Evolutionary conservation across 2,888 invertebrate species (phyloP).

Genomic region (Leucoma salicis): DNA sequence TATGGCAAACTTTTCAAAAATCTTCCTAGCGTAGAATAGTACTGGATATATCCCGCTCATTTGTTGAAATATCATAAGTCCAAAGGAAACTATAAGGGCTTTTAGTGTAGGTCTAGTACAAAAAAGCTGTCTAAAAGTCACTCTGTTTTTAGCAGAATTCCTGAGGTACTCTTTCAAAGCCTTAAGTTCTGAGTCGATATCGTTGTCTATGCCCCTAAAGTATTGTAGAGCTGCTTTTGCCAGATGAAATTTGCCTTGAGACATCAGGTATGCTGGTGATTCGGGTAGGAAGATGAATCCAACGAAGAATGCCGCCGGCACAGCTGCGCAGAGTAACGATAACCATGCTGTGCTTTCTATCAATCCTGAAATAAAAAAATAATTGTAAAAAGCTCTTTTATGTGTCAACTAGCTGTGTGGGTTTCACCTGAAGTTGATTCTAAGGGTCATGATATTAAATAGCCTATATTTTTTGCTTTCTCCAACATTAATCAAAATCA

Average conservation of each 20-base stretch:
- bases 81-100: constrained; percentile 75
- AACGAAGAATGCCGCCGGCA: constrained; percentile 70
- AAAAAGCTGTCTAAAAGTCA: constrained; percentile 70
- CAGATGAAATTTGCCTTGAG: constrained; percentile 77
- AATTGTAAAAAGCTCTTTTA: too few species aligned
- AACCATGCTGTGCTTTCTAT: constrained; percentile 63
- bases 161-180: constrained; percentile 70
- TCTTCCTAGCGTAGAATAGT: constrained; percentile 81
- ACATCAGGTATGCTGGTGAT: constrained; percentile 84
- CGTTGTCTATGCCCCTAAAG: constrained; percentile 83
- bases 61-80: constrained; percentile 86
- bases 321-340: constrained; percentile 62
- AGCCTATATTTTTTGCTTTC: too few species aligned
- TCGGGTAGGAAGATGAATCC: constrained; percentile 86
- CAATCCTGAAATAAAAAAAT: constrained; percentile 55
- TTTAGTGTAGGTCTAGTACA: constrained; percentile 64
- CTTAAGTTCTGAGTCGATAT: constrained; percentile 79
- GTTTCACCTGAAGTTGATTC: too few species aligned
- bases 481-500: too few species aligned
- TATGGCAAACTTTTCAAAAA: constrained; percentile 75
- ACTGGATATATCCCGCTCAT: constrained; percentile 83
- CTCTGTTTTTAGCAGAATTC: constrained; percentile 66
- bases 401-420: too few species aligned
- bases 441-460: too few species aligned
- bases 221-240: constrained; percentile 83